Base-by-base conservation (phyloP, 2,888 invertebrate genomes). In the Osedax fenrisi region DNA sequence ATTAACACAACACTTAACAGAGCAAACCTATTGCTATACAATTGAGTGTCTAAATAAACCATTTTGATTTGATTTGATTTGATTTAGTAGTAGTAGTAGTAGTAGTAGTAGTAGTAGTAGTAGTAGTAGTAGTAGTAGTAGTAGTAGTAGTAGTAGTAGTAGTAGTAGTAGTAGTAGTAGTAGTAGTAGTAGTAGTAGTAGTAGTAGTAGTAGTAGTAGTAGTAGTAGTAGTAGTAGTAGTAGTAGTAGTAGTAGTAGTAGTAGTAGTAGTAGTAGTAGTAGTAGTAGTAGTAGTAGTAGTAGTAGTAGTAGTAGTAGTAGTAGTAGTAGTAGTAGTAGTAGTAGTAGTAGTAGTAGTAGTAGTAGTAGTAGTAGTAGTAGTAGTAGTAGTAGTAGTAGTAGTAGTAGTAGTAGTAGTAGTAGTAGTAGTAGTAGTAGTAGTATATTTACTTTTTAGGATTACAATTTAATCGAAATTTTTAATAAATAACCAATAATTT, bases 251-350 rank as follows among this genome's bases (percentile, higher is more conserved):
- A 72, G 2, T 72, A 72, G 24, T 68, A 72, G 1, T 66, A 72
- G 59, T 72, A 72, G 59, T 72, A 68, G 24, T 24, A 72, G 56
- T 72, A 62, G 2, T 72, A 59, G 1, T 67, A 72, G 2, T 72
- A 72, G 5, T 27, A 27, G 2, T 70, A 26, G 2, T 0, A 70
- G n/a, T n/a, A n/a, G n/a, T n/a, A n/a, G n/a, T n/a, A n/a, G n/a
- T n/a, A n/a, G n/a, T n/a, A n/a, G n/a, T n/a, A n/a, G n/a, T n/a
- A 71, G 41, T 71, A 71, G 64, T 72, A 72, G 62, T 64, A 62
- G 1, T 62, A 72, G 62, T 64, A 72, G 62, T 64, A 72, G 62
- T 72, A 22, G 62, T 21, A 62, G 72, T 64, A 64, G 22, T 72
- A 72, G 72, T 21, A 22, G 62, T 64, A 72, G 72, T 72, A 22